Conservation (phyloP, 2,888 invertebrate genomes). For the Atethmia centrago region DNA sequence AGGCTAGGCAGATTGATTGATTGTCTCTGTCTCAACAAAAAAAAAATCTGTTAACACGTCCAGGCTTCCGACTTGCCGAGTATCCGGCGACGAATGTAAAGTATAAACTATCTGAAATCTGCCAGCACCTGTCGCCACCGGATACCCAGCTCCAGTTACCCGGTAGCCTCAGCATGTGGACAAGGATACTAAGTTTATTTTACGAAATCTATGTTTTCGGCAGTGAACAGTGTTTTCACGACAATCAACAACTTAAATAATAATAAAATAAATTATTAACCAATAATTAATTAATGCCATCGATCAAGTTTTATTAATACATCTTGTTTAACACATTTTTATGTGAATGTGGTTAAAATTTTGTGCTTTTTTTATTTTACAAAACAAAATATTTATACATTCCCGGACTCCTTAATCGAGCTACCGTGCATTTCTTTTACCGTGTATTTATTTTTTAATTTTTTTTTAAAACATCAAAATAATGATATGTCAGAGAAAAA, state of each 20-base stretch:
- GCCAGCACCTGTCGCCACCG: neutral
- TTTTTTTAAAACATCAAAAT: too few relatives aligned
- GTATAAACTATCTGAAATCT: neutral
- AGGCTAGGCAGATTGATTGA: too few relatives aligned
- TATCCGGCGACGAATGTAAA: neutral
- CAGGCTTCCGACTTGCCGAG: neutral
- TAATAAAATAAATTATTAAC: neutral
- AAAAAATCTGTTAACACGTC: neutral
- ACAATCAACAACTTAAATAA: neutral
- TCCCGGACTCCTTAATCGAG: too few relatives aligned
- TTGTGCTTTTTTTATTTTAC: neutral
- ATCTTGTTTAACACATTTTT: too few relatives aligned
- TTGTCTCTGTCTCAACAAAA: neutral
- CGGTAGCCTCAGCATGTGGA: neutral
- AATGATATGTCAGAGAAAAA: too few relatives aligned
- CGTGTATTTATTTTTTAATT: too few relatives aligned
- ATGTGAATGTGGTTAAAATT: neutral
- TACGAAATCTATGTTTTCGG: neutral
- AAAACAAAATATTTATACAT: too few relatives aligned
- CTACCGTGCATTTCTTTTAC: too few relatives aligned
- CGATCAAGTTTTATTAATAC: neutral
- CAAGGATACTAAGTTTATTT: neutral
- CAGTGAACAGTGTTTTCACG: slow-evolving; percentile 2
- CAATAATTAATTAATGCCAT: neutral
- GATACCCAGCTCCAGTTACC: neutral